Conservation (phyloP, 1,140 invertebrate genomes). For the Drosophila cardini region DNA sequence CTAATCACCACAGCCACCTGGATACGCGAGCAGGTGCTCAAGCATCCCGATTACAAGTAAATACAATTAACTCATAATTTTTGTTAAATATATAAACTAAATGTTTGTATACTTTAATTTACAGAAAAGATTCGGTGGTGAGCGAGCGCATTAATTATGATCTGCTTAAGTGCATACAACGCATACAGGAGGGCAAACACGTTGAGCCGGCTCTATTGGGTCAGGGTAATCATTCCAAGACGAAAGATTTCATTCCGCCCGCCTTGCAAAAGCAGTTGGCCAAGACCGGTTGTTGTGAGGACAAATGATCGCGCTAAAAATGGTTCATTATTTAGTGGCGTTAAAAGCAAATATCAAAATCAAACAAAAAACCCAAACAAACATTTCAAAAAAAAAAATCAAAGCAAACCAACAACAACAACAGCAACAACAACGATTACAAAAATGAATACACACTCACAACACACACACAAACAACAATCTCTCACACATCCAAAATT, state of each 20-base stretch:
- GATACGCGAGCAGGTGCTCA: conserved; percentile 95
- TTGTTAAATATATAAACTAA: background rate
- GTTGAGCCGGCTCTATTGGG: conserved; percentile 92
- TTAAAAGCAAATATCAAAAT: background rate
- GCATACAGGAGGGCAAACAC: conserved; percentile 90
- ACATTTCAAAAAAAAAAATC: background rate
- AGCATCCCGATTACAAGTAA: conserved; percentile 95
- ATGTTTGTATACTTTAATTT: conserved; percentile 11
- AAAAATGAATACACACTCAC: background rate
- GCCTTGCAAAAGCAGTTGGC: conserved; percentile 82
- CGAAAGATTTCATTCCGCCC: conserved; percentile 91
- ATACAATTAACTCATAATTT: conserved; percentile 10
- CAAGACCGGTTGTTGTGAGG: conserved; percentile 78
- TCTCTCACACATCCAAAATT: conserved; percentile 2
- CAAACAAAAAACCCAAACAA: background rate
- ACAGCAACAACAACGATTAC: background rate
- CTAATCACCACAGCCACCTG: conserved; percentile 95
- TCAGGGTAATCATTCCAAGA: conserved; percentile 89
- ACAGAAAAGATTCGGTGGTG: conserved; percentile 93
- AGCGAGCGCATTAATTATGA: conserved; percentile 97
- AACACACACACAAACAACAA: conserved; percentile 16
- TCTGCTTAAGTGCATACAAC: conserved; percentile 91
- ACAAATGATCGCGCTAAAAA: conserved; percentile 77
- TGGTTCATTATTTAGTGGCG: too few species aligned
- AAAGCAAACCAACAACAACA: conserved; percentile 5